phyloP scores from a whole-genome alignment of 2,888 invertebrate species.

The Drosophila borborema region DNA sequence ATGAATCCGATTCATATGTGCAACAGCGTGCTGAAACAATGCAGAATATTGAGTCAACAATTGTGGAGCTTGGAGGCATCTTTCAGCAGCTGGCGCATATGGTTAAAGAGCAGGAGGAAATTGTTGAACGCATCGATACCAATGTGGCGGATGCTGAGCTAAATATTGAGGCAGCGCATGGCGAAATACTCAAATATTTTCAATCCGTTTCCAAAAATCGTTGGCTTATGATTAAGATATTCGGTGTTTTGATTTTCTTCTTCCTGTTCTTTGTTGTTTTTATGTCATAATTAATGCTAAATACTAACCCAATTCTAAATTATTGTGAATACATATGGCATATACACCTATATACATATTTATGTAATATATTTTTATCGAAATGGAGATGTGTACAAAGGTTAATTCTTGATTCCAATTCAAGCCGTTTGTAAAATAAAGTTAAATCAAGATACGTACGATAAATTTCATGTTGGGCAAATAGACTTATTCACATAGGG shows the following conservation, averaged over 20 bases:
- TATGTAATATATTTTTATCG: constrained; percentile 53
- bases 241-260: constrained; percentile 99
- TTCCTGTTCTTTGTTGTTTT: constrained; percentile 99
- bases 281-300: constrained; percentile 91
- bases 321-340: constrained; percentile 60
- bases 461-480: constrained; percentile 7
- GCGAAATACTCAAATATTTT: constrained; percentile 98
- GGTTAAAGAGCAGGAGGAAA: constrained; percentile 95
- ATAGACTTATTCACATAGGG: constrained; percentile 11
- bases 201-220: constrained; percentile 98
- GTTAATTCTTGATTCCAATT: constrained; percentile 26
- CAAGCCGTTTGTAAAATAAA: constrained; percentile 64
- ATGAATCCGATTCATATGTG: constrained; percentile 95
- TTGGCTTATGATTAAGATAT: constrained; percentile 99
- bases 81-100: constrained; percentile 98
- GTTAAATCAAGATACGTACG: constrained; percentile 49
- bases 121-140: constrained; percentile 98
- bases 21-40: constrained; percentile 98
- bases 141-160: constrained; percentile 98
- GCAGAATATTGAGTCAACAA: constrained; percentile 99
- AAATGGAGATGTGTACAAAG: constrained; percentile 46
- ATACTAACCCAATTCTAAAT: constrained; percentile 49
- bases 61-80: constrained; percentile 99
- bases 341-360: constrained; percentile 29
- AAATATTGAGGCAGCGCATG: constrained; percentile 99